Evolutionary conservation across 2,888 invertebrate species (phyloP).

Genomic region (Ectemnius cavifrons): DNA sequence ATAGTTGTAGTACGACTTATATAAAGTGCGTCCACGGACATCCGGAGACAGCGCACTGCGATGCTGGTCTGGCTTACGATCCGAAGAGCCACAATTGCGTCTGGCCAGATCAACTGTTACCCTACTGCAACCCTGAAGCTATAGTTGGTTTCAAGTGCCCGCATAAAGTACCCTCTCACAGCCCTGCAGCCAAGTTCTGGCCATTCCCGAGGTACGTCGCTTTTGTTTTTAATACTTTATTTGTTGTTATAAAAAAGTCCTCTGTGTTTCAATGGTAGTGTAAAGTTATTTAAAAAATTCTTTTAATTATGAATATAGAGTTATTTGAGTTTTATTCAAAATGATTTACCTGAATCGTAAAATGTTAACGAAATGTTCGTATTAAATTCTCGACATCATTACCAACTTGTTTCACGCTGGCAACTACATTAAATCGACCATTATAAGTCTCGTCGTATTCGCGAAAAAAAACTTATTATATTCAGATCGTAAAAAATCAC

Average conservation of each 20-base stretch:
- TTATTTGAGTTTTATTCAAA: too few relatives aligned
- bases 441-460: too few relatives aligned
- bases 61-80: conserved; percentile 93
- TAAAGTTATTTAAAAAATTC: too few relatives aligned
- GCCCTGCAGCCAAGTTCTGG: conserved; percentile 92
- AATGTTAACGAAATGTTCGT: too few relatives aligned
- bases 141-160: conserved; percentile 96
- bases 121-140: conserved; percentile 93
- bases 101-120: conserved; percentile 94
- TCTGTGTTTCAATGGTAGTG: too few relatives aligned
- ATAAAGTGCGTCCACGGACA: conserved; percentile 91
- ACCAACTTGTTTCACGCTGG: too few relatives aligned
- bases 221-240: not conserved
- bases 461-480: not conserved
- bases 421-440: too few relatives aligned
- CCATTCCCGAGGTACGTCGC: conserved; percentile 86
- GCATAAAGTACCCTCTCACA: conserved; percentile 88
- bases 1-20: conserved; percentile 90
- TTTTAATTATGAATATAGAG: too few relatives aligned
- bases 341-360: too few relatives aligned
- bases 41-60: conserved; percentile 89
- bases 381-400: too few relatives aligned
- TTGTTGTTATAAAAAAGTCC: not conserved
- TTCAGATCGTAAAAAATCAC: too few relatives aligned
- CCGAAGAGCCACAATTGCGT: conserved; percentile 93